phyloP scores from a whole-genome alignment of 1,140 invertebrate genomes.

The Acromyrmex echinatior region DNA sequence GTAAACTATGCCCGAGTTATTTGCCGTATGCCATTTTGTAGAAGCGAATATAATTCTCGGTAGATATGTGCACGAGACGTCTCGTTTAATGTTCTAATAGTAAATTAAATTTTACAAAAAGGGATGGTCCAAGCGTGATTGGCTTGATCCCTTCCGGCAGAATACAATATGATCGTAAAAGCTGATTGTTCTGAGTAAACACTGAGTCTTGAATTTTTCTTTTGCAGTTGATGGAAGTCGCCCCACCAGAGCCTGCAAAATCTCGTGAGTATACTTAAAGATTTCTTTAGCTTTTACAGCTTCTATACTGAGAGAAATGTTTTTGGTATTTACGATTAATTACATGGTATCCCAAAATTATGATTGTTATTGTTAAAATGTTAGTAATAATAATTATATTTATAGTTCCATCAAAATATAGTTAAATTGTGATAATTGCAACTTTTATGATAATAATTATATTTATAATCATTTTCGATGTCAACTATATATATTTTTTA shows the following conservation, averaged over 20 bases:
- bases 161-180: not conserved
- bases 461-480: too few relatives aligned
- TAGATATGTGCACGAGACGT: not conserved
- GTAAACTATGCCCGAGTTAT: constrained; percentile 21
- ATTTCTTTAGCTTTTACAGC: not conserved
- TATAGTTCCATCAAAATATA: too few relatives aligned
- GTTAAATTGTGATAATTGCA: too few relatives aligned
- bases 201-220: constrained; percentile 58
- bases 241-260: constrained; percentile 75
- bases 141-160: not conserved
- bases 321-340: too few relatives aligned
- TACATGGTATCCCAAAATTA: too few relatives aligned
- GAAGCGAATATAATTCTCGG: not conserved
- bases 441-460: too few relatives aligned
- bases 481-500: too few relatives aligned
- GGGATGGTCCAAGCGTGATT: not conserved
- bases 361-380: too few relatives aligned
- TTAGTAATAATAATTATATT: too few relatives aligned
- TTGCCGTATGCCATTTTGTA: constrained; percentile 1
- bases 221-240: constrained; percentile 82
- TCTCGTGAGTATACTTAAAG: constrained; percentile 77
- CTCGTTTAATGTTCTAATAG: not conserved
- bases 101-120: constrained; percentile 12
- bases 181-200: not conserved
- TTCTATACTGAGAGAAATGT: not conserved